Percentiles rank a stretch among this genome's conserved stretches.
phyloP scores from a whole-genome alignment of 2,888 invertebrate genomes.

The Lochmaea capreae region DNA sequence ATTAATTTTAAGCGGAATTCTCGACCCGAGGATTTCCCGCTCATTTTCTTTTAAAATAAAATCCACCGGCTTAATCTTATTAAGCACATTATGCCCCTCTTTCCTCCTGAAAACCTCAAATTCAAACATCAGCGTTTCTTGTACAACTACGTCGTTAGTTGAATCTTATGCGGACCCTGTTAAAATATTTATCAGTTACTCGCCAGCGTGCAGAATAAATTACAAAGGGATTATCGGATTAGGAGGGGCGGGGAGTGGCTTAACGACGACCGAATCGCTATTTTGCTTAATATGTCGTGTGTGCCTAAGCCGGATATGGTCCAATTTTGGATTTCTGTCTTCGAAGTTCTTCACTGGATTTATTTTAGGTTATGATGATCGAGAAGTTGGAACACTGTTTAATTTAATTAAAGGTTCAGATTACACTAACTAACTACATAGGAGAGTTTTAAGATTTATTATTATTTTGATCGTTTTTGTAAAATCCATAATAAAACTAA shows the following conservation, averaged over 20 bases:
- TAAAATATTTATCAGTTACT: conserved; percentile 42
- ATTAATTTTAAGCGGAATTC: no score
- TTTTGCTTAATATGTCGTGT: conserved; percentile 36
- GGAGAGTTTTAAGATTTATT: no score
- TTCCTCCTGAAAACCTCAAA: conserved; percentile 15
- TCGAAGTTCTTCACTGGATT: conserved; percentile 9
- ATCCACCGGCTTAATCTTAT: conserved; percentile 6
- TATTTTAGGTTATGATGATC: not conserved
- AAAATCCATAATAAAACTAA: no score
- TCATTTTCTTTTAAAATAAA: not conserved
- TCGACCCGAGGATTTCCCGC: not conserved
- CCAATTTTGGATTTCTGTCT: conserved; percentile 29
- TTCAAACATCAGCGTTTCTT: conserved; percentile 33
- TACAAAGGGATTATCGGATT: conserved; percentile 41
- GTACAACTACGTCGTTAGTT: conserved; percentile 26
- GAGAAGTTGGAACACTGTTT: no score
- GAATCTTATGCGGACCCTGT: conserved; percentile 32
- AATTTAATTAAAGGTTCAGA: no score
- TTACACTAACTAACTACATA: no score
- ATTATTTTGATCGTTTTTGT: no score
- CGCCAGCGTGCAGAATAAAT: conserved; percentile 35
- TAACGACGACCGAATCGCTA: conserved; percentile 38
- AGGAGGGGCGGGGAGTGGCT: conserved; percentile 14
- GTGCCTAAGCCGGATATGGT: conserved; percentile 27
- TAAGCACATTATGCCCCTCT: not conserved